phyloP scores from a whole-genome alignment of 2,888 invertebrate genomes.

The Strigamia crassipes region DNA sequence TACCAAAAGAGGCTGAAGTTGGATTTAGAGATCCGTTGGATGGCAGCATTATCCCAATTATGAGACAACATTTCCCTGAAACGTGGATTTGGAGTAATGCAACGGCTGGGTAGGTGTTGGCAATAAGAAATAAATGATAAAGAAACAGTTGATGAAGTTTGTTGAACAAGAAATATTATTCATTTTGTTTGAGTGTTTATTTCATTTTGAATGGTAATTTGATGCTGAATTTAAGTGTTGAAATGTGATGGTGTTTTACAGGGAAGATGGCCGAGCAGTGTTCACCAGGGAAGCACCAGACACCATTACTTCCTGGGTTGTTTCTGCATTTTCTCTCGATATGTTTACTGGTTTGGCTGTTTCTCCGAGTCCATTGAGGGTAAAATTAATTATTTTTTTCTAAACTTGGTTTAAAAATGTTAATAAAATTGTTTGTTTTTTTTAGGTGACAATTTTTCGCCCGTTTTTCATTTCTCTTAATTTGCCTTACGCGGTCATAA shows the following conservation, averaged over 20 bases:
- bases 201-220: no score
- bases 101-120: conserved; percentile 64
- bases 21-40: conserved; percentile 45
- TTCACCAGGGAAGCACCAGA: conserved; percentile 74
- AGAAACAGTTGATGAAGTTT: no score
- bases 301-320: conserved; percentile 81
- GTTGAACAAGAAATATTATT: no score
- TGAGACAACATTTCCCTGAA: conserved; percentile 72
- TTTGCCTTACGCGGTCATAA: conserved; percentile 83
- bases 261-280: conserved; percentile 62
- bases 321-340: conserved; percentile 81
- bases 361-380: conserved; percentile 68
- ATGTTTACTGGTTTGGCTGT: conserved; percentile 76
- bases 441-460: conserved; percentile 73
- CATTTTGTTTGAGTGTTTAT: no score
- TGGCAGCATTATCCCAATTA: conserved; percentile 43
- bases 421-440: conserved; percentile 55
- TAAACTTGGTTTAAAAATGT: not conserved
- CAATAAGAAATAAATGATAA: no score
- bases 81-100: conserved; percentile 72
- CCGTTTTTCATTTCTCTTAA: conserved; percentile 84
- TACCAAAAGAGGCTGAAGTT: conserved; percentile 45
- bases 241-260: conserved; percentile 52
- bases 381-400: conserved; percentile 53
- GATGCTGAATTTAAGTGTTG: not conserved